Evolutionary conservation across 30 jellyfish, hydroid and myxozoan species (phyloP).

Genomic region (Phacellophora camtschatica): DNA sequence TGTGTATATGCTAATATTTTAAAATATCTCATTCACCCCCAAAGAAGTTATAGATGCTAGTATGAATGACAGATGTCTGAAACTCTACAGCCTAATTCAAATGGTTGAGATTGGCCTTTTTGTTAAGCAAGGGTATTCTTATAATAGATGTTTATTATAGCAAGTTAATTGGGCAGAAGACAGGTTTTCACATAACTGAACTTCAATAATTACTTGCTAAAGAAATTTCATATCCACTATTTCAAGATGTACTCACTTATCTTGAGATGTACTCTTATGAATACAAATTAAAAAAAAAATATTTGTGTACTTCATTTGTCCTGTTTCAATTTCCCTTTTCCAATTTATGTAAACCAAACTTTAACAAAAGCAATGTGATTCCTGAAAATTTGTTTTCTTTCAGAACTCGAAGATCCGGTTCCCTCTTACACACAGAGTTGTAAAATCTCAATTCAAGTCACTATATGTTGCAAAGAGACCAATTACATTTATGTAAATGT

Average conservation of each 20-base stretch:
- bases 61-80: not conserved
- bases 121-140: no score
- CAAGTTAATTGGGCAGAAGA: slow-evolving; percentile 89
- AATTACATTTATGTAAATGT: slow-evolving; percentile 75
- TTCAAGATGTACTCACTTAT: not conserved
- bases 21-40: no score
- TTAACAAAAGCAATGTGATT: not conserved
- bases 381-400: not conserved
- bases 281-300: no score
- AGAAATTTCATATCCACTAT: not conserved
- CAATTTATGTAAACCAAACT: not conserved
- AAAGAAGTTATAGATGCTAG: not conserved
- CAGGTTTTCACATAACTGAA: slow-evolving; percentile 10
- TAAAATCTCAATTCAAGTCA: slow-evolving; percentile 80
- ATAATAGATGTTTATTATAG: no score
- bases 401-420: slow-evolving; percentile 91
- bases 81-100: not conserved
- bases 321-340: not conserved
- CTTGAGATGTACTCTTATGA: not conserved
- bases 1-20: no score
- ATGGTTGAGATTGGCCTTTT: no score
- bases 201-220: slow-evolving; percentile 85
- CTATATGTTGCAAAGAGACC: slow-evolving; percentile 91
- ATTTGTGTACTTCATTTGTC: not conserved
- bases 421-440: slow-evolving; percentile 96